Percentiles rank a stretch among this genome's conserved stretches.
Evolutionary conservation across 2,113 vertebrate genomes (phyloP).

Genomic region (Xiphophorus couchianus): DNA sequence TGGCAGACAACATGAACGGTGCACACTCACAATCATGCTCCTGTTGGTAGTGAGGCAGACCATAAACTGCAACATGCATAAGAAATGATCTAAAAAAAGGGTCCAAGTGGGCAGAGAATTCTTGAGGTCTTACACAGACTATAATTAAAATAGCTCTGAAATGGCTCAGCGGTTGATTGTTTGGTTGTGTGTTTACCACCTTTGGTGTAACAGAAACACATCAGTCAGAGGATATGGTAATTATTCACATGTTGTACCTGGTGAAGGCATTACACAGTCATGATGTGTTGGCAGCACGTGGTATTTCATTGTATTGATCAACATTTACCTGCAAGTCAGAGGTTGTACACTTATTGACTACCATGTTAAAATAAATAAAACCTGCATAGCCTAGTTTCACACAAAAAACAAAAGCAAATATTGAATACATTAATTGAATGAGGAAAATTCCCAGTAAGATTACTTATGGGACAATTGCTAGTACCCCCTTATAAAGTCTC

Average conservation of each 20-base stretch:
- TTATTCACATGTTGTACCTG: constrained; percentile 37
- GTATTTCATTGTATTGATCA: constrained; percentile 18
- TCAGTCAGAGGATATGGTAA: constrained; percentile 41
- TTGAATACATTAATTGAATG: neutral
- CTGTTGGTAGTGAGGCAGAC: constrained; percentile 37
- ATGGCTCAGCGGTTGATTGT: constrained; percentile 51
- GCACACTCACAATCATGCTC: neutral
- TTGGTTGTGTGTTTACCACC: constrained; percentile 45
- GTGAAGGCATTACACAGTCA: constrained; percentile 37
- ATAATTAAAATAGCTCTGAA: constrained; percentile 63
- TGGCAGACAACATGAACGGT: constrained; percentile 12
- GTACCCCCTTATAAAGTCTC: too few relatives aligned
- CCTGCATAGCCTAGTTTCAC: neutral
- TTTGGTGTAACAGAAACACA: constrained; percentile 33
- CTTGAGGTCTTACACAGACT: constrained; percentile 55
- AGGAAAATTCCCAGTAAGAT: too few relatives aligned
- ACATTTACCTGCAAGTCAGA: constrained; percentile 1
- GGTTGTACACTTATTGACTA: neutral
- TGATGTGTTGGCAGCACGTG: constrained; percentile 41
- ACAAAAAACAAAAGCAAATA: neutral
- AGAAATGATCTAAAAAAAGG: constrained; percentile 36
- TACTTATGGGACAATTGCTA: too few relatives aligned
- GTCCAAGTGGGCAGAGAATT: constrained; percentile 50
- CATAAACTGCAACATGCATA: constrained; percentile 40
- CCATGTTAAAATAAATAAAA: neutral